Base-by-base conservation (phyloP, 2,113 vertebrate genomes). In the Camelus bactrianus region DNA sequence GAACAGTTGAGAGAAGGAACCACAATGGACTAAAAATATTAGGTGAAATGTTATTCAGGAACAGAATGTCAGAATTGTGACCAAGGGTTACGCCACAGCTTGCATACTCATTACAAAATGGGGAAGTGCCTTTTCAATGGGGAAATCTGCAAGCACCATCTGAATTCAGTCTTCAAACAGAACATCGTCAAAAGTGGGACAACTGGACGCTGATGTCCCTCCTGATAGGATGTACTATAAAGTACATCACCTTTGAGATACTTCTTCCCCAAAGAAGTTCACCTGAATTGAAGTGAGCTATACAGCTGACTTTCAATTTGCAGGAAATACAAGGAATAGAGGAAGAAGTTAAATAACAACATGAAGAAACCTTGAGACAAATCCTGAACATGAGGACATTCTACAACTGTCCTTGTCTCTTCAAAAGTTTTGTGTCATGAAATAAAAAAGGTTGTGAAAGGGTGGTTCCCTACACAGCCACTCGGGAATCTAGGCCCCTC, bases 21-120 rank as follows among this genome's bases (percentile, higher is more conserved):
- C 28, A 48, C 46, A 96, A 65, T 30, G 12, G n/a, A 69, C 35
- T 91, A 38, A 93, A 89, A 90, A 91, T 20, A 64, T 58, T 65
- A 46, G 9, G 35, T 32, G 42, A 90, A 62, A 67, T 76, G 5
- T 86, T 46, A 13, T 15, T 89, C n/a, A 90, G 65, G 20, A 50
- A 62, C 26, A 82, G 60, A 35, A 76, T 58, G 32, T 89, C 38
- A 50, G 22, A 50, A 50, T 13, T 22, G 15, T 81, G 58, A 86
- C 38, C 76, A n/a, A 83, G 13, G 8, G 30, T 77, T 70, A 54
- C 69, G 54, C 62, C 69, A 69, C 10, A 62, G 58, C 81, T 50
- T 75, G 67, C 50, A 90, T 24, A 30, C 60, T 67, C 58, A 94
- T 46, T 91, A 48, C 42, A 35, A 75, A 94, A 52, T 50, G 38